phyloP scores from a whole-genome alignment of 2,113 vertebrate genomes.

The Otis tarda region DNA sequence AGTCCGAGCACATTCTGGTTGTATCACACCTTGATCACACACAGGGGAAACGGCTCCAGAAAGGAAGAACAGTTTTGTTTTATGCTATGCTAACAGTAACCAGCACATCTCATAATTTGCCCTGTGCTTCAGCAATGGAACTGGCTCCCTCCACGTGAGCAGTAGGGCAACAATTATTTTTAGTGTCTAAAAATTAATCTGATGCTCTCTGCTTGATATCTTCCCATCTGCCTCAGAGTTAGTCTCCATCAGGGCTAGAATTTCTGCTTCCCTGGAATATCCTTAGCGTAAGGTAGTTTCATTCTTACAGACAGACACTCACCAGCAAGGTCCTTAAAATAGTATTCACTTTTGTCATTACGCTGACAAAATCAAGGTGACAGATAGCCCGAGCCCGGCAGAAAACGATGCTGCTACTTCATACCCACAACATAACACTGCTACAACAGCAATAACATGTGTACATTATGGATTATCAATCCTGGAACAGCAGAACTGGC shows the following conservation, averaged over 20 bases:
- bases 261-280: background rate
- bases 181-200: background rate
- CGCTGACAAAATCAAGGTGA: slow-evolving; percentile 49
- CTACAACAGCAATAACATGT: background rate
- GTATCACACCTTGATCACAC: slow-evolving; percentile 1
- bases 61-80: background rate
- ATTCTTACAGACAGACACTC: slow-evolving; percentile 26
- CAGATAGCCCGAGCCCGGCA: background rate
- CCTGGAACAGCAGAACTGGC: background rate
- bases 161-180: slow-evolving; percentile 12
- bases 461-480: slow-evolving; percentile 8
- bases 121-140: background rate
- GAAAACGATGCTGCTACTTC: slow-evolving; percentile 28
- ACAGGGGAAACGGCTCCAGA: background rate
- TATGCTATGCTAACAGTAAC: background rate
- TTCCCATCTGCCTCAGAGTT: background rate
- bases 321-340: slow-evolving; percentile 27
- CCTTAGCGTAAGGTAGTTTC: background rate
- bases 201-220: background rate
- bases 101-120: background rate
- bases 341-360: slow-evolving; percentile 23
- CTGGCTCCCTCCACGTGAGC: background rate
- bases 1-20: background rate
- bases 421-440: background rate
- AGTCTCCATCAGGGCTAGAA: background rate